phyloP scores from a whole-genome alignment of 2,797 vertebrate species.

The Thalassophryne amazonica region DNA sequence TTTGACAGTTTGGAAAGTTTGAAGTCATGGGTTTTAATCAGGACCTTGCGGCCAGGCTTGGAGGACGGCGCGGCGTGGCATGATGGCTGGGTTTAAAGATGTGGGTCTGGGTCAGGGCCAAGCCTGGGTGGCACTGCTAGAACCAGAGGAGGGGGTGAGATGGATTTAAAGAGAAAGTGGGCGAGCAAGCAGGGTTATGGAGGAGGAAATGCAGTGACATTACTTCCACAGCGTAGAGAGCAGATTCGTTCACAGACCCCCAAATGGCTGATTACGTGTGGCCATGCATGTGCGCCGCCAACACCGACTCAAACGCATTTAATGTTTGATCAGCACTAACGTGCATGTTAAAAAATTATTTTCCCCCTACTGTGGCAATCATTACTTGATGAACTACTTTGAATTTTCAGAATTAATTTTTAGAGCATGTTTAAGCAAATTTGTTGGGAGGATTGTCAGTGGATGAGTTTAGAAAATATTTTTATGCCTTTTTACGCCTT shows the following conservation, averaged over 20 bases:
- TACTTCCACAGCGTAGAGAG: slow-evolving; percentile 36
- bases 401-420: slow-evolving; percentile 40
- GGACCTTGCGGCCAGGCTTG: slow-evolving; percentile 65
- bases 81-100: slow-evolving; percentile 80
- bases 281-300: slow-evolving; percentile 33
- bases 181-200: slow-evolving; percentile 7
- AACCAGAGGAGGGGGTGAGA: slow-evolving; percentile 5
- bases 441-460: too few relatives aligned
- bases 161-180: neutral
- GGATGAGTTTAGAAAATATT: too few relatives aligned
- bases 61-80: slow-evolving; percentile 71
- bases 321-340: slow-evolving; percentile 48
- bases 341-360: slow-evolving; percentile 36
- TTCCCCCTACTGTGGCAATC: slow-evolving; percentile 49
- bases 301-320: slow-evolving; percentile 7
- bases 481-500: too few relatives aligned
- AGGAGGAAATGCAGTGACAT: slow-evolving; percentile 14
- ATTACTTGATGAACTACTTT: slow-evolving; percentile 45
- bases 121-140: slow-evolving; percentile 71
- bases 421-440: too few relatives aligned
- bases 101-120: slow-evolving; percentile 78
- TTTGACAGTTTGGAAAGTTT: slow-evolving; percentile 82
- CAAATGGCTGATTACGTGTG: slow-evolving; percentile 50
- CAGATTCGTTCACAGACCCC: slow-evolving; percentile 54
- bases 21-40: slow-evolving; percentile 85